Conservation (phyloP, 1,140 invertebrate species). For the Leptonema lineaticorne region DNA sequence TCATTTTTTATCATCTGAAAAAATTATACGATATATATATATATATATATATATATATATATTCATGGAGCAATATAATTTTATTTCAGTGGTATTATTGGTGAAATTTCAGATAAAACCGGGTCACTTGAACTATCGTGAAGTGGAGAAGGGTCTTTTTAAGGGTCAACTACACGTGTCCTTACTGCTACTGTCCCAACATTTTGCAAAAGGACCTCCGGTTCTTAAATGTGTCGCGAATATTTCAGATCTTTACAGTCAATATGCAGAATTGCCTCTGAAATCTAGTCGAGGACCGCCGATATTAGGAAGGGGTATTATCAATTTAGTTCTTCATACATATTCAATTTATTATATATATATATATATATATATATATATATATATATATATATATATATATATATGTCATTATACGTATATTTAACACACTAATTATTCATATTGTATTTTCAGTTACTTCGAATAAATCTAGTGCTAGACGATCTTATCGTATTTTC, state of each 20-base stretch:
- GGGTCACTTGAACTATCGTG: slow-evolving; percentile 16
- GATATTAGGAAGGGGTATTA: slow-evolving; percentile 31
- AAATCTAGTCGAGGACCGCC: slow-evolving; percentile 30
- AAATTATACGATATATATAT: too few relatives aligned
- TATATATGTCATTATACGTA: background rate
- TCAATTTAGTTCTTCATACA: background rate
- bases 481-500: background rate
- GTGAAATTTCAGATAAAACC: slow-evolving; percentile 28
- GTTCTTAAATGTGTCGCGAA: slow-evolving; percentile 33
- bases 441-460: slow-evolving; percentile 3
- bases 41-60: too few relatives aligned
- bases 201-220: slow-evolving; percentile 31
- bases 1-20: too few relatives aligned
- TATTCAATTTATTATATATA: background rate
- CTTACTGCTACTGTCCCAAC: slow-evolving; percentile 26
- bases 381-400: too few relatives aligned
- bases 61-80: too few relatives aligned
- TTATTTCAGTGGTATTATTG: background rate
- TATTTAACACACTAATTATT: background rate
- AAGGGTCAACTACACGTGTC: slow-evolving; percentile 32
- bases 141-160: slow-evolving; percentile 32
- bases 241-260: slow-evolving; percentile 31
- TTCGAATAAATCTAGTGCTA: background rate
- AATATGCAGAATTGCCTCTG: slow-evolving; percentile 31
- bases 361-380: too few relatives aligned